Base-by-base conservation (phyloP, 2,113 vertebrate species). In the Hydrochoerus hydrochaeris region DNA sequence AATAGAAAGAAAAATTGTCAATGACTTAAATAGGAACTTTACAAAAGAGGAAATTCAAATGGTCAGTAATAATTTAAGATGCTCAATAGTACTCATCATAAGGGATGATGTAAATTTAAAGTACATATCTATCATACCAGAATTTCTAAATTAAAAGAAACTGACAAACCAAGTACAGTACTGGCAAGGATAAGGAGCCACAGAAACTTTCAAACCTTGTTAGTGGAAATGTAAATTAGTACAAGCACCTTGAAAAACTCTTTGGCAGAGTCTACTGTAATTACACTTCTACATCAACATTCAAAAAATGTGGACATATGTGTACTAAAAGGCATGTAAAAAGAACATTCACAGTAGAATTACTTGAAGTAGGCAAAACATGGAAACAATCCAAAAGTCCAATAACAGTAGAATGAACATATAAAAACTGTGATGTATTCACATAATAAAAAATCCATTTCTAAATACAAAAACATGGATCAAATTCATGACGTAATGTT, bases 91-190 rank as follows among this genome's bases (percentile, higher is more conserved):
- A 32, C 32, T 88, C 54, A 80, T 67, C 63, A 58, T 75, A 17
- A 73, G 20, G 41, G 20, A 85, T 80, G 71, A 90, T 46, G 49
- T 54, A 67, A 92, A 82, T 89, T 75, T 60, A 77, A 89, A 75
- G 22, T 85, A 73, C 26, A 38, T 5, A 35, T 35, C 44, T 8
- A 54, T 38, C 30, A 38, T 3, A 35, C 11, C 9, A 78, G 44
- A 77, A 57, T 32, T 86, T 49, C 65, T 77, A 96, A 85, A 80
- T 62, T 49, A 63, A 63, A 82, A 88, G 22, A 94, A 81, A 80
- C 35, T 52, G 20, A 67, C 24, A 67, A 82, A 58, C 6, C 63
- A 81, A 75, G 2, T 44, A 44, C 38, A 82, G n/a, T 58, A 57
- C 35, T 80, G 41, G 26, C 52, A 77, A 90, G 67, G 75, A 52